Percentiles rank a stretch among this genome's conserved stretches.
These are phyloP conservation scores for Rhabditoides inermis DNA, from an alignment of 2,888 invertebrate species.

Conservation along the genomic window DNA sequence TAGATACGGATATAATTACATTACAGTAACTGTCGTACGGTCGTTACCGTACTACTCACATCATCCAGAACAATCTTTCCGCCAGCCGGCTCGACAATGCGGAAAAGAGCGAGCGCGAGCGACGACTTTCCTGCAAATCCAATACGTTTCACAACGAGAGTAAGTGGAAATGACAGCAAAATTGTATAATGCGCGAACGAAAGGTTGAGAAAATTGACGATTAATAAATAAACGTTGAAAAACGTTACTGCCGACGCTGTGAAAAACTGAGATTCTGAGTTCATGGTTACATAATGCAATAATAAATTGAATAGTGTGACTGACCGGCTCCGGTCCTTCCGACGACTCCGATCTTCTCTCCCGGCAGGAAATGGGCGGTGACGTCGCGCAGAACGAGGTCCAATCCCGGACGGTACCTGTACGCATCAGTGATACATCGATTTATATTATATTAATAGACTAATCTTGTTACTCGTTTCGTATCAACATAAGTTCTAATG, in stretches of 20 bases:
- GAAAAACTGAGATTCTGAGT: too few relatives aligned
- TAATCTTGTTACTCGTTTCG: too few relatives aligned
- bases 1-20: not conserved
- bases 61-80: conserved; percentile 46
- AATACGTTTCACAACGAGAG: not conserved
- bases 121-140: conserved; percentile 41
- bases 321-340: conserved; percentile 55
- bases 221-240: too few relatives aligned
- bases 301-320: too few relatives aligned
- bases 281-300: too few relatives aligned
- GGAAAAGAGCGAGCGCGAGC: conserved; percentile 48
- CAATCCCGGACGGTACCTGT: conserved; percentile 69
- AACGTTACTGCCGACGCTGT: too few relatives aligned
- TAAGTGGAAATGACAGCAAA: not conserved
- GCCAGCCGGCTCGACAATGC: conserved; percentile 45
- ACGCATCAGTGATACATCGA: not conserved
- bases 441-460: too few relatives aligned
- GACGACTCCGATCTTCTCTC: conserved; percentile 59
- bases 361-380: conserved; percentile 58
- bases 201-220: too few relatives aligned
- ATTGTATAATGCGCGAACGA: too few relatives aligned
- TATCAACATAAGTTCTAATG: too few relatives aligned
- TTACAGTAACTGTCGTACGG: too few relatives aligned
- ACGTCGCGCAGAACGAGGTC: conserved; percentile 57
- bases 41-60: too few relatives aligned